A percentile compares a stretch with the other conserved stretches of the same genome.
These are phyloP conservation scores for Muscina levida DNA, from an alignment of 2,888 invertebrate genomes.

Conservation along the genomic window DNA sequence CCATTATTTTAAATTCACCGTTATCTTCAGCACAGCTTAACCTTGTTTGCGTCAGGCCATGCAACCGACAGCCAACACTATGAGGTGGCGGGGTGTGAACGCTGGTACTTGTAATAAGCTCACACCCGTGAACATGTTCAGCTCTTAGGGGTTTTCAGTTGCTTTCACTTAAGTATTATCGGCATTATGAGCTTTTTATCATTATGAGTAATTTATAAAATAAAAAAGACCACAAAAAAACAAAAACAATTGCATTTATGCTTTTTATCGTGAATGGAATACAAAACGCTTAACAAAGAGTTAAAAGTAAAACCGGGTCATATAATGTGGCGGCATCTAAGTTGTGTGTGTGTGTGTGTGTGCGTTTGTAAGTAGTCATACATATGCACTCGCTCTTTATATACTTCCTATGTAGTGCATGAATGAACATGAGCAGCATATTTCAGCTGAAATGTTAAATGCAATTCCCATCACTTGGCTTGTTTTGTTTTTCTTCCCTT, in stretches of 20 bases:
- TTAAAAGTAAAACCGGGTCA: no score
- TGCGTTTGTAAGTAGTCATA: no score
- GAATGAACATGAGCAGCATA: neutral
- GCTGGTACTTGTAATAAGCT: neutral
- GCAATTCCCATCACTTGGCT: no score
- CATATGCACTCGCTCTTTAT: no score
- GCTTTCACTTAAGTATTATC: constrained; percentile 9
- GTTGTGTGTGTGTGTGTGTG: no score
- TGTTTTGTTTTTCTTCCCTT: neutral
- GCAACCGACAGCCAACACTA: no score
- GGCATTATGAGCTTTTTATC: constrained; percentile 36
- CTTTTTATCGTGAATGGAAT: no score
- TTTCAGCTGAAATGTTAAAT: constrained; percentile 11
- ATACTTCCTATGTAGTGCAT: no score
- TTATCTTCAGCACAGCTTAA: constrained; percentile 2
- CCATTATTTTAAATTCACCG: neutral
- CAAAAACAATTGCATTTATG: no score
- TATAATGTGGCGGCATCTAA: no score
- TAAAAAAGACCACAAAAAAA: no score
- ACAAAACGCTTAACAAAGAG: no score
- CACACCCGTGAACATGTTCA: neutral
- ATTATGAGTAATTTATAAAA: constrained; percentile 16
- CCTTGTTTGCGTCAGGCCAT: constrained; percentile 1
- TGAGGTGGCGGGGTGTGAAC: neutral
- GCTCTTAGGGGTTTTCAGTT: neutral